Evolutionary conservation across 2,888 invertebrate species (phyloP).

Genomic region (Dynastes tityus): DNA sequence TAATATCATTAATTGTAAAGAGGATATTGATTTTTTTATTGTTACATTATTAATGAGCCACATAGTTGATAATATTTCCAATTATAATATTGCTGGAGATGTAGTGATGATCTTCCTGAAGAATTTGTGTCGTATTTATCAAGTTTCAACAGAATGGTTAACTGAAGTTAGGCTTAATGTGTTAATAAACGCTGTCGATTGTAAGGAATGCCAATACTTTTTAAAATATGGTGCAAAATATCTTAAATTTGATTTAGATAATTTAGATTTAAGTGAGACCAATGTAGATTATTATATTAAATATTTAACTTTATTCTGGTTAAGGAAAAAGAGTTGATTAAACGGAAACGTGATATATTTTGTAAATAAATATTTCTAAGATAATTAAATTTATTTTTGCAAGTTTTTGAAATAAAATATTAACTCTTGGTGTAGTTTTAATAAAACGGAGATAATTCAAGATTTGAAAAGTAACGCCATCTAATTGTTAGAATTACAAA

Average conservation of each 20-base stretch:
- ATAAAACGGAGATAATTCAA: no score
- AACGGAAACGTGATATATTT: constrained; percentile 1
- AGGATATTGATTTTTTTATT: constrained; percentile 40
- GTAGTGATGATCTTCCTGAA: constrained; percentile 58
- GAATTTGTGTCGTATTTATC: constrained; percentile 49
- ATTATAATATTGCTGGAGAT: constrained; percentile 42
- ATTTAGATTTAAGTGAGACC: constrained; percentile 9
- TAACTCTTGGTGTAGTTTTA: no score
- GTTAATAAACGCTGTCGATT: constrained; percentile 61
- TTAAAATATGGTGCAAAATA: constrained; percentile 64
- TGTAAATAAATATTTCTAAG: constrained; percentile 19
- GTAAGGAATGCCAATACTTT: constrained; percentile 66
- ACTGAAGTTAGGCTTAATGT: constrained; percentile 54
- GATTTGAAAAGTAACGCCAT: no score
- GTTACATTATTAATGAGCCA: constrained; percentile 48
- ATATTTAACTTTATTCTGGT: constrained; percentile 47
- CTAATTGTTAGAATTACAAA: no score
- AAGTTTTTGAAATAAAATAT: background rate
- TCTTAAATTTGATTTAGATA: constrained; percentile 51
- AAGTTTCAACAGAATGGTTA: constrained; percentile 50
- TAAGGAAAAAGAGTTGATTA: constrained; percentile 12
- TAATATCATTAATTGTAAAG: constrained; percentile 36
- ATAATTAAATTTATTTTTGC: background rate
- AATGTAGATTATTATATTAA: constrained; percentile 49
- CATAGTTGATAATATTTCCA: constrained; percentile 51